These are phyloP conservation scores for Eciton burchellii DNA, from an alignment of 1,140 invertebrate species.

Conservation along the genomic window DNA sequence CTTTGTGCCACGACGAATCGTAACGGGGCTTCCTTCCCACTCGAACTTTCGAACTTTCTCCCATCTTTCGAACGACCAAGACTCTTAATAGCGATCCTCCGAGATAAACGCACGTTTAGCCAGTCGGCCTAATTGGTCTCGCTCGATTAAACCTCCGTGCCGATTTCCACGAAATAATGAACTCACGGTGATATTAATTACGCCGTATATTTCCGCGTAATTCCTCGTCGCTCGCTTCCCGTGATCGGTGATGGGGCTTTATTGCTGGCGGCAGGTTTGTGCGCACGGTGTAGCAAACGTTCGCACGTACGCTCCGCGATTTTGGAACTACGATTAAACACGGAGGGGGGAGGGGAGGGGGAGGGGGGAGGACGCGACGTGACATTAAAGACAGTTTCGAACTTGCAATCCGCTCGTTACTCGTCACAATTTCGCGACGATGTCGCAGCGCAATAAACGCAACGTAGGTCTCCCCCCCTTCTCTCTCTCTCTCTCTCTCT, in stretches of 20 bases:
- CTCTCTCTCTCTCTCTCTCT: neutral
- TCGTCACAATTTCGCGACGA: slow-evolving; percentile 42
- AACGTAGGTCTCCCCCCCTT: slow-evolving; percentile 14
- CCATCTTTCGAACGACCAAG: too few relatives aligned
- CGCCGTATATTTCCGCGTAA: neutral
- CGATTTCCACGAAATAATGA: neutral
- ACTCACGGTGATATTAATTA: neutral
- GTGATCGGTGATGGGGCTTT: slow-evolving; percentile 32
- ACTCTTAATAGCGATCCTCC: too few relatives aligned
- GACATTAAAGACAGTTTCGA: slow-evolving; percentile 53
- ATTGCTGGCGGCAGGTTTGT: slow-evolving; percentile 6
- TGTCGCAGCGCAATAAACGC: slow-evolving; percentile 29
- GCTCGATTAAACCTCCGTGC: neutral
- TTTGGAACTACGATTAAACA: slow-evolving; percentile 55
- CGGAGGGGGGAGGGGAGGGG: too few relatives aligned
- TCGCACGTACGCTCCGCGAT: slow-evolving; percentile 46
- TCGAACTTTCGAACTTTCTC: too few relatives aligned
- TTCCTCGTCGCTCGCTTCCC: neutral
- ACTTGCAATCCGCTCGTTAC: slow-evolving; percentile 49
- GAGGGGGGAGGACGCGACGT: slow-evolving; percentile 43
- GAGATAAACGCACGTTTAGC: too few relatives aligned
- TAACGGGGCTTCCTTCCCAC: too few relatives aligned
- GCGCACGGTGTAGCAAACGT: slow-evolving; percentile 7
- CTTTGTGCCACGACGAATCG: too few relatives aligned
- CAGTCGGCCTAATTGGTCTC: neutral